Evolutionary conservation across 2,113 vertebrate species (phyloP).

Genomic region (Lanius collurio): DNA sequence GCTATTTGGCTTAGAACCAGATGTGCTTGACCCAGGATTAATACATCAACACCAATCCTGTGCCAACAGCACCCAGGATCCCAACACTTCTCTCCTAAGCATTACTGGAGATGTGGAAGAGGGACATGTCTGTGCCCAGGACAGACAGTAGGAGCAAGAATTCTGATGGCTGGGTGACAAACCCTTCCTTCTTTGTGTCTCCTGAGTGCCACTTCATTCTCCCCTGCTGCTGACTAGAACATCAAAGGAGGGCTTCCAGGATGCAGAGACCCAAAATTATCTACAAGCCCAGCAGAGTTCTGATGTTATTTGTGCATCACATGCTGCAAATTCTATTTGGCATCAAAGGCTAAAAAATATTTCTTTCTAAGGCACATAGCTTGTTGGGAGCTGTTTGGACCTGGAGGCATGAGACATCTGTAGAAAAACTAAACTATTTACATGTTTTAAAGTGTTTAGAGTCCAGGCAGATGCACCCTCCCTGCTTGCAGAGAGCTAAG

Average conservation of each 20-base stretch:
- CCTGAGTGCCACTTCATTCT: background rate
- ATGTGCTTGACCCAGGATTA: background rate
- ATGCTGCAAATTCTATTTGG: background rate
- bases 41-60: background rate
- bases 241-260: background rate
- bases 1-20: background rate
- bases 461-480: background rate
- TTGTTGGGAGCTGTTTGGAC: background rate
- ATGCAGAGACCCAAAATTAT: background rate
- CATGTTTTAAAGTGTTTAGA: background rate
- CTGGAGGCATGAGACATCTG: background rate
- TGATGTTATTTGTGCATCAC: background rate
- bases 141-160: background rate
- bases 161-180: background rate
- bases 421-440: background rate
- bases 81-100: background rate
- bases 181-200: background rate
- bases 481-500: background rate
- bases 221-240: background rate
- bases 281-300: background rate
- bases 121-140: background rate
- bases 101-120: background rate
- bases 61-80: background rate
- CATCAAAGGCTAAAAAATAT: background rate
- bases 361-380: background rate